Evolutionary conservation across 2,888 invertebrate species (phyloP).

Genomic region (Didymodactylos carnosus): DNA sequence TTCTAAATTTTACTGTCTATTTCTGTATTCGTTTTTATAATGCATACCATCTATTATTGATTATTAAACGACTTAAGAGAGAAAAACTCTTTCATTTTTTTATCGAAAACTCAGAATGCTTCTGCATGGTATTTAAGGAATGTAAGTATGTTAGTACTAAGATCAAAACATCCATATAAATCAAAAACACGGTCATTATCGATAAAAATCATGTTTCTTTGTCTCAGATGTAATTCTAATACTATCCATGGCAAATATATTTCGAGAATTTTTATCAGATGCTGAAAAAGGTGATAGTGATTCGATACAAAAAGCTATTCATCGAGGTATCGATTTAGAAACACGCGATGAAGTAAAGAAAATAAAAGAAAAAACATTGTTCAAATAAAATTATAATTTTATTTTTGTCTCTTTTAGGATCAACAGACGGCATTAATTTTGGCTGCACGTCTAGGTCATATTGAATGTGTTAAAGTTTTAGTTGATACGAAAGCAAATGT

Average conservation of each 20-base stretch:
- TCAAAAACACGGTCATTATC: too few species aligned
- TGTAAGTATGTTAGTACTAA: too few species aligned
- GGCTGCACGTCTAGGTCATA: conserved; percentile 65
- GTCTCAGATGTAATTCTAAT: too few species aligned
- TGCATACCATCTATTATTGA: too few species aligned
- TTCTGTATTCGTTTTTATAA: too few species aligned
- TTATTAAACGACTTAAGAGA: too few species aligned
- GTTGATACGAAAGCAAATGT: conserved; percentile 63
- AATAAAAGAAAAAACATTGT: neutral
- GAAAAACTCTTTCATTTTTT: too few species aligned
- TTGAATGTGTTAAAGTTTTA: conserved; percentile 55
- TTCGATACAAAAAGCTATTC: neutral
- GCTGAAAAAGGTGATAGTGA: conserved; percentile 7
- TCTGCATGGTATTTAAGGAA: too few species aligned
- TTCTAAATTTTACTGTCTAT: too few species aligned
- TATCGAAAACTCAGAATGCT: too few species aligned
- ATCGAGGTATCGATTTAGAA: neutral
- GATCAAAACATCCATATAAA: too few species aligned
- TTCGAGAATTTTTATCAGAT: neutral
- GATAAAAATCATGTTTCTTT: too few species aligned
- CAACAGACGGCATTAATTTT: conserved; percentile 69
- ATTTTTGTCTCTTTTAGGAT: conserved; percentile 39
- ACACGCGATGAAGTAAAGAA: neutral
- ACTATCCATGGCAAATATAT: neutral
- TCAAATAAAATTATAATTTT: neutral